Evolutionary conservation across 2,888 invertebrate species (phyloP).

Genomic region (Belgica antarctica): DNA sequence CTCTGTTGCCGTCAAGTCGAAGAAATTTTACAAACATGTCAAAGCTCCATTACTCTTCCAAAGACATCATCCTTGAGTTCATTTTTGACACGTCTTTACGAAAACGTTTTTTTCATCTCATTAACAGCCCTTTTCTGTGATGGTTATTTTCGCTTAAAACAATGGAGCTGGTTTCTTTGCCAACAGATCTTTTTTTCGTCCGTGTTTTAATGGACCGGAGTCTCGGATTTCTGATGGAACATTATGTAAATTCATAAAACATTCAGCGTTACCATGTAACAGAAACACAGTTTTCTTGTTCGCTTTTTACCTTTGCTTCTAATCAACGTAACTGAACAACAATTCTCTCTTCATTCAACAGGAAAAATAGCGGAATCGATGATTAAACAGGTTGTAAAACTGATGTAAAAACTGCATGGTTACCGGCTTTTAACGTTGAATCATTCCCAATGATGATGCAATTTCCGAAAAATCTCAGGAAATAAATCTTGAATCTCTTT

Average conservation of each 20-base stretch:
- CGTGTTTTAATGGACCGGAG: slow-evolving; percentile 14
- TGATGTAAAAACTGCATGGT: background rate
- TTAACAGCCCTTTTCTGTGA: too few relatives aligned
- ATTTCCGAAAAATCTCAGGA: background rate
- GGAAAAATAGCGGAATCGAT: slow-evolving; percentile 8
- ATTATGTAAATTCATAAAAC: slow-evolving; percentile 9
- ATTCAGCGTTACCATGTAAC: slow-evolving; percentile 21
- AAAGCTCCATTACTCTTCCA: background rate
- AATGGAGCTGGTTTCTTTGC: too few relatives aligned
- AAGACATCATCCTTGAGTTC: too few relatives aligned
- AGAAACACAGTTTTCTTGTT: slow-evolving; percentile 25
- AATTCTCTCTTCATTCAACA: slow-evolving; percentile 17
- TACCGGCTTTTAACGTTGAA: background rate
- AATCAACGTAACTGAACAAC: slow-evolving; percentile 14
- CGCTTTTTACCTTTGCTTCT: background rate
- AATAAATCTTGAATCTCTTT: slow-evolving; percentile 5
- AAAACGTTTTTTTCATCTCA: too few relatives aligned
- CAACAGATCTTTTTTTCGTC: too few relatives aligned
- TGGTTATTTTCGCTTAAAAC: too few relatives aligned
- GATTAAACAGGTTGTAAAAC: background rate
- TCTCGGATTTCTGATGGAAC: background rate
- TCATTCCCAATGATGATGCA: slow-evolving; percentile 1
- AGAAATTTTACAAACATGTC: too few relatives aligned
- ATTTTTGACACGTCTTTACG: too few relatives aligned
- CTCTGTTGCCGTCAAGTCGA: too few relatives aligned